These are phyloP conservation scores for Pongo abelii DNA, from an alignment of 2,113 vertebrate species.

Conservation along the genomic window DNA sequence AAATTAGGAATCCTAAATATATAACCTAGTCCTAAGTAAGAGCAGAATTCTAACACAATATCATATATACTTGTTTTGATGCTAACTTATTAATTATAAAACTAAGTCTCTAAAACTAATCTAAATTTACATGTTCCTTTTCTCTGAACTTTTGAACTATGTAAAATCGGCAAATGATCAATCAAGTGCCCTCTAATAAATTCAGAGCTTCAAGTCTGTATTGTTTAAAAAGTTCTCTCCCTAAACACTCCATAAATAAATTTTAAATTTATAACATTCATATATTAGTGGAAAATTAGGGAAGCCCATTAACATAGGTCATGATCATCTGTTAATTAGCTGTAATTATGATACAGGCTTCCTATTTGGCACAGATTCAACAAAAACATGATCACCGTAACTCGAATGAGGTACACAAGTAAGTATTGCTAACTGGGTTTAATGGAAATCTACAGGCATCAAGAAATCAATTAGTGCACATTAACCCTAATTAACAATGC, in stretches of 20 bases:
- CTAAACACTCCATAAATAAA: conserved; percentile 74
- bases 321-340: conserved; percentile 90
- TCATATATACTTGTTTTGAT: background rate
- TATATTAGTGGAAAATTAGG: conserved; percentile 71
- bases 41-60: background rate
- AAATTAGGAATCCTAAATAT: background rate
- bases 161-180: background rate
- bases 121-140: background rate
- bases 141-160: conserved; percentile 45
- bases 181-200: background rate
- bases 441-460: conserved; percentile 90
- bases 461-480: conserved; percentile 92
- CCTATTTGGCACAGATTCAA: conserved; percentile 87
- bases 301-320: conserved; percentile 80
- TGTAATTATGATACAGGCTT: conserved; percentile 88
- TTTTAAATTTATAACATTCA: conserved; percentile 81
- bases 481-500: conserved; percentile 92
- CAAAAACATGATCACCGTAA: conserved; percentile 87
- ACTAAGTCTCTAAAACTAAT: conserved; percentile 51
- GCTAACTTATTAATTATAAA: conserved; percentile 1
- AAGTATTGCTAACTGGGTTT: conserved; percentile 86
- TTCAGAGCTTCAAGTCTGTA: conserved; percentile 41
- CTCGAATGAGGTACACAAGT: conserved; percentile 85
- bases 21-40: background rate
- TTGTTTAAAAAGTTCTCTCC: conserved; percentile 46